Conservation (phyloP, 2,797 vertebrate species). For the Synaphobranchus kaupii region DNA sequence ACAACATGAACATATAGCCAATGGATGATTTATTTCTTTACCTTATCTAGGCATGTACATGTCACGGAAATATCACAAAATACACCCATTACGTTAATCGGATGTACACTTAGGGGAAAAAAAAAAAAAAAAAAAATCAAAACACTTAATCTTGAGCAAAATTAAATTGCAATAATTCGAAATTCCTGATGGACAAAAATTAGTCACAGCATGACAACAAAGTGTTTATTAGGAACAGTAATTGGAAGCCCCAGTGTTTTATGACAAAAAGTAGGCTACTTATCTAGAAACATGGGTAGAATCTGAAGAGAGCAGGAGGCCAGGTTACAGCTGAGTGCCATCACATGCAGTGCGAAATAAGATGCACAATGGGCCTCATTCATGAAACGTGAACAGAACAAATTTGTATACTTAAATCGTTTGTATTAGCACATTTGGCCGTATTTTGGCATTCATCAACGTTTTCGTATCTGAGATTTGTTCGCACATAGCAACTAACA, state of each 20-base stretch:
- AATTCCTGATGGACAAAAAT: not conserved
- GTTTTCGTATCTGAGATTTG: no score
- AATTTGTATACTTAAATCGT: no score
- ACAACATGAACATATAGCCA: constrained; percentile 38
- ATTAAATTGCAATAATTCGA: not conserved
- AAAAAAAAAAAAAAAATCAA: not conserved
- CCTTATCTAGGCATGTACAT: not conserved
- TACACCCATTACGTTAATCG: not conserved
- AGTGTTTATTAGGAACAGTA: not conserved
- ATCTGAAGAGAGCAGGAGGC: not conserved
- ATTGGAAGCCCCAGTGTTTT: not conserved
- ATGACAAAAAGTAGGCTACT: not conserved
- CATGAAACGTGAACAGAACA: no score
- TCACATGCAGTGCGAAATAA: not conserved
- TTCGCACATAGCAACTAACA: no score
- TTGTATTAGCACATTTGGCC: no score
- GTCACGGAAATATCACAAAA: constrained; percentile 1
- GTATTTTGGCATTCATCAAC: no score
- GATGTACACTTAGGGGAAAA: not conserved
- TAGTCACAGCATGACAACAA: not conserved
- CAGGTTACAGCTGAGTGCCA: not conserved
- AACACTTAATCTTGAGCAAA: not conserved
- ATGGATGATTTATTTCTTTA: not conserved
- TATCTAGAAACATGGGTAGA: not conserved
- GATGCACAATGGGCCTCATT: not conserved